A percentile compares a stretch with the other conserved stretches of the same genome.
Evolutionary conservation across 2,797 vertebrate genomes (phyloP).

Genomic region (Carapus acus): DNA sequence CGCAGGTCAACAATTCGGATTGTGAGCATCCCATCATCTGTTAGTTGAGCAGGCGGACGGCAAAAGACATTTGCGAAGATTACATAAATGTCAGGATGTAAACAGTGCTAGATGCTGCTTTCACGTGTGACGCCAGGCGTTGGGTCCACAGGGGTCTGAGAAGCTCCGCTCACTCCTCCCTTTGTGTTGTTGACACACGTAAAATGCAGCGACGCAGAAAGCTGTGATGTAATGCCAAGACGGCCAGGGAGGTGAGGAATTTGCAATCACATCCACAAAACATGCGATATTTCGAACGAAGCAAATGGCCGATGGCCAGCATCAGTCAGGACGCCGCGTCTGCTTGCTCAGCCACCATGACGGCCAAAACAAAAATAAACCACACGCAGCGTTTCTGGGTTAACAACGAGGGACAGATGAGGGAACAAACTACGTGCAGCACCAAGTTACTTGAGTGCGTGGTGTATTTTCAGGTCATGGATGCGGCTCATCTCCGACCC

Average conservation of each 20-base stretch:
- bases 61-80: too few species aligned
- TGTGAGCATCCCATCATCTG: too few species aligned
- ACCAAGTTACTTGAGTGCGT: too few species aligned
- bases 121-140: slow-evolving; percentile 44
- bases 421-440: too few species aligned
- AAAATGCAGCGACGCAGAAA: slow-evolving; percentile 54
- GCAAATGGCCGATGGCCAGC: too few species aligned
- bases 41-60: too few species aligned
- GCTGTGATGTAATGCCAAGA: slow-evolving; percentile 58
- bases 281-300: not conserved
- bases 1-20: too few species aligned
- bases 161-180: slow-evolving; percentile 42
- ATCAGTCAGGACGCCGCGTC: too few species aligned
- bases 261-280: not conserved
- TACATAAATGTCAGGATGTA: too few species aligned
- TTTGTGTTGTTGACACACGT: slow-evolving; percentile 45
- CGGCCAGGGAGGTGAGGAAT: slow-evolving; percentile 1
- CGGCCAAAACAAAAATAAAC: too few species aligned
- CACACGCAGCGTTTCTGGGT: too few species aligned
- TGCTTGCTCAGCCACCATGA: slow-evolving; percentile 21
- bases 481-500: slow-evolving; percentile 26
- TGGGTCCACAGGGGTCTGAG: slow-evolving; percentile 13
- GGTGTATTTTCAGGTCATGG: slow-evolving; percentile 31
- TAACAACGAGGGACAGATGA: too few species aligned
- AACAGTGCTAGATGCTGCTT: slow-evolving; percentile 20